Evolutionary conservation across 2,113 vertebrate species (phyloP), one percentile per base, ranked within the genome.

Genomic region (Actenoides hombroni): DNA sequence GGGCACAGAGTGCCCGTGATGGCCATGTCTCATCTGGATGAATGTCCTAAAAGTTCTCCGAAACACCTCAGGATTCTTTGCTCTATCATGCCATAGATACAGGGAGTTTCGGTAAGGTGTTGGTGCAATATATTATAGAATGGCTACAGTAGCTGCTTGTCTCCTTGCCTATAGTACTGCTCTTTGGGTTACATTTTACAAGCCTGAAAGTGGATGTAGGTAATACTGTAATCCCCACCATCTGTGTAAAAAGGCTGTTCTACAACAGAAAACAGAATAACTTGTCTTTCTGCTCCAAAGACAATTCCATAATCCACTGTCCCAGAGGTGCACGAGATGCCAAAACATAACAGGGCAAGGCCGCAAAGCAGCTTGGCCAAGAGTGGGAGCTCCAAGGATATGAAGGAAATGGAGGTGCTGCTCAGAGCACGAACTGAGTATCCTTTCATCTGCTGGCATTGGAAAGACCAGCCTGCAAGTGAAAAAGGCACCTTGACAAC

Each of bases 361-460:
- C 44, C 75, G 33, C n/a, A 49, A 53, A 70, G n/a, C 2, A 8
- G 16, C 20, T 44, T 0, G 1, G n/a, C 25, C 2, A 4, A 28
- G 10, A 0, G 0, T 5, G 8, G 74, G 54, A 94, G 17, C n/a
- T 54, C 40, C 49, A 33, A 20, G 37, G 46, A 33, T 9, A 24
- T 2, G 2, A 21, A 37, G 11, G 48, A 84, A 65, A 44, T n/a
- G 15, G 16, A 74, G 33, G 39, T 42, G 28, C 54, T 84, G 54
- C 33, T 77, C 69, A 74, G 59, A 67, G 20, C 28, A 26, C 15
- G n/a, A 67, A 33, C 7, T 39, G 73, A 73, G 53, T 15, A 33
- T 73, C 29, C 28, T 83, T 60, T 88, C 39, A n/a, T 74, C 67
- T 85, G 25, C 69, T 90, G 61, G 16, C 79, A 59, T 2, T 60